These are phyloP conservation scores for Xanthia togata DNA, from an alignment of 2,888 invertebrate species.

Conservation along the genomic window DNA sequence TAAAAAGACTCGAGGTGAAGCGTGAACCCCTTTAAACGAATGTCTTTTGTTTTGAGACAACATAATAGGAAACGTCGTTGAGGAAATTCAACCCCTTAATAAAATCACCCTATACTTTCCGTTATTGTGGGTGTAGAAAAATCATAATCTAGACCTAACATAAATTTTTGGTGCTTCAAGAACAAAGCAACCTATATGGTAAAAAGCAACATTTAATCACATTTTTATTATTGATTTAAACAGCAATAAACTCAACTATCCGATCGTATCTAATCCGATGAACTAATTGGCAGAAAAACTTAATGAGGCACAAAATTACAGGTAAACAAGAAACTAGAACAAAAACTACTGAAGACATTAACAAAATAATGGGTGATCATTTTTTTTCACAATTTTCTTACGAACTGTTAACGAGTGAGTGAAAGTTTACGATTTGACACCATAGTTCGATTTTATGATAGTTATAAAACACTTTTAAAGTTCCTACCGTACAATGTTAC, in stretches of 20 bases:
- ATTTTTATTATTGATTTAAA: constrained; percentile 15
- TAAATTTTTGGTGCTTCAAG: background rate
- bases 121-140: background rate
- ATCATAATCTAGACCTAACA: background rate
- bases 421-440: constrained; percentile 86
- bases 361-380: constrained; percentile 62
- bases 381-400: constrained; percentile 72
- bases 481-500: constrained; percentile 67
- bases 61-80: too few species aligned
- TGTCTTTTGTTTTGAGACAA: background rate
- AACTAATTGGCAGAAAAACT: constrained; percentile 28
- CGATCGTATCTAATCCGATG: background rate
- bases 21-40: background rate
- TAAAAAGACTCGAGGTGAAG: background rate
- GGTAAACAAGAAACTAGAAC: constrained; percentile 21
- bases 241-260: background rate
- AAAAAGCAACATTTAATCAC: background rate
- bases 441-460: constrained; percentile 77
- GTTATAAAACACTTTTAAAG: constrained; percentile 76
- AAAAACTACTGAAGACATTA: constrained; percentile 43
- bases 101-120: background rate
- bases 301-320: constrained; percentile 26
- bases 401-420: constrained; percentile 83
- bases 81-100: background rate
- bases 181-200: background rate